phyloP scores from a whole-genome alignment of 92 coral and sea anemone species.

The Hydrozoanthus gracilis region DNA sequence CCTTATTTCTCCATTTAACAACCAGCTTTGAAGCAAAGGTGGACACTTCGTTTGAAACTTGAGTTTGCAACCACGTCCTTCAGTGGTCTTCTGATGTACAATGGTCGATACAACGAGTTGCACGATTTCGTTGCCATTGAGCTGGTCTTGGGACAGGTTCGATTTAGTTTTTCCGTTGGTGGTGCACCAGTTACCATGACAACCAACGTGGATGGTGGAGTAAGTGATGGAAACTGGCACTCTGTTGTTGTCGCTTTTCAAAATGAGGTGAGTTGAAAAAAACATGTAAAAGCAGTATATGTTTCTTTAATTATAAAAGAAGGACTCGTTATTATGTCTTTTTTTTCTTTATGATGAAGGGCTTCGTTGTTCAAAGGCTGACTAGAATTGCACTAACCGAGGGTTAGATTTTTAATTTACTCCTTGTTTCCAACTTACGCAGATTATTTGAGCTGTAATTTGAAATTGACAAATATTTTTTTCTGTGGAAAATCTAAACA shows the following conservation, averaged over 20 bases:
- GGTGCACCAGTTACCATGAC: conserved; percentile 61
- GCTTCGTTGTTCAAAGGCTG: too few species aligned
- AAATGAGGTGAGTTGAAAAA: conserved; percentile 73
- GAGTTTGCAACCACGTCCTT: conserved; percentile 83
- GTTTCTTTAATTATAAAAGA: not conserved
- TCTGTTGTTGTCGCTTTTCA: conserved; percentile 75
- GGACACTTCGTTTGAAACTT: conserved; percentile 79
- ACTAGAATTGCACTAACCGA: too few species aligned
- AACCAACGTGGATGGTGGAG: conserved; percentile 75
- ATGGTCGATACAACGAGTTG: conserved; percentile 85
- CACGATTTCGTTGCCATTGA: conserved; percentile 87
- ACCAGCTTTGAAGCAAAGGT: conserved; percentile 81
- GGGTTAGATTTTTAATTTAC: too few species aligned
- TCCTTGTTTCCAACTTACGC: too few species aligned
- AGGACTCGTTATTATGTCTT: too few species aligned
- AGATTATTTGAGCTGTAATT: too few species aligned
- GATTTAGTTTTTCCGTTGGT: conserved; percentile 78
- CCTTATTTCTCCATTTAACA: too few species aligned
- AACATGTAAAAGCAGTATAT: not conserved
- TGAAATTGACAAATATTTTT: too few species aligned
- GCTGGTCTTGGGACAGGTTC: conserved; percentile 75
- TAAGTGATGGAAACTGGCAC: conserved; percentile 96
- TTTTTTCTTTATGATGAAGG: too few species aligned
- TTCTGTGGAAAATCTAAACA: too few species aligned
- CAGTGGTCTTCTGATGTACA: conserved; percentile 81